phyloP scores from a whole-genome alignment of 1,140 invertebrate species.

The Magallana gigas region DNA sequence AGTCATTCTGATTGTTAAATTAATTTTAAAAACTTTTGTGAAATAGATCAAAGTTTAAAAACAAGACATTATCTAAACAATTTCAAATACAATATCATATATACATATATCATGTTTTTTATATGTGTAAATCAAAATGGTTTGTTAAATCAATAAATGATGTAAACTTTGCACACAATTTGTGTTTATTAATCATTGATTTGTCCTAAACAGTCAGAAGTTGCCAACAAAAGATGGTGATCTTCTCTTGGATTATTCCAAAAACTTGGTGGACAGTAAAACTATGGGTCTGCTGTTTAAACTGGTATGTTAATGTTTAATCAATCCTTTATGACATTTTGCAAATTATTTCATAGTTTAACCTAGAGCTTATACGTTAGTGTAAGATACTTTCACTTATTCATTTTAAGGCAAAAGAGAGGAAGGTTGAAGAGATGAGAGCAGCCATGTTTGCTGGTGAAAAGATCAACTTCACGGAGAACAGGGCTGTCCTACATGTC shows the following conservation, averaged over 20 bases:
- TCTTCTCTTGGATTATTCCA: conserved; percentile 96
- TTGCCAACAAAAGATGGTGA: conserved; percentile 90
- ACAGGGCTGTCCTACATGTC: conserved; percentile 95
- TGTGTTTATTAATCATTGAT: not conserved
- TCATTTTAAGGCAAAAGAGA: conserved; percentile 85
- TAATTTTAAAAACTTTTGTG: no score
- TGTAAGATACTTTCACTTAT: not conserved
- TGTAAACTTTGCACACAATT: no score
- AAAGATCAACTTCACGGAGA: conserved; percentile 99
- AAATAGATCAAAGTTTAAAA: no score
- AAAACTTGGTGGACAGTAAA: conserved; percentile 93
- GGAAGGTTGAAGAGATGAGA: conserved; percentile 91
- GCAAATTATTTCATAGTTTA: no score
- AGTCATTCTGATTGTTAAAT: no score
- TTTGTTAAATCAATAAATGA: no score
- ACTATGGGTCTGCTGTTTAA: conserved; percentile 88
- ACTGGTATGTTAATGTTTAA: conserved; percentile 82
- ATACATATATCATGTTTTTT: no score
- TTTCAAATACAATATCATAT: no score
- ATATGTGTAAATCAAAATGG: no score
- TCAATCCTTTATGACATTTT: no score
- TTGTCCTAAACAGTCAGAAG: conserved; percentile 63
- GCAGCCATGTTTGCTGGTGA: conserved; percentile 96
- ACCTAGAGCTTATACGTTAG: no score
- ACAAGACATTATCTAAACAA: no score